Evolutionary conservation across 2,888 invertebrate species (phyloP), one percentile per base, ranked within the genome.

Genomic region (Teleogryllus oceanicus): DNA sequence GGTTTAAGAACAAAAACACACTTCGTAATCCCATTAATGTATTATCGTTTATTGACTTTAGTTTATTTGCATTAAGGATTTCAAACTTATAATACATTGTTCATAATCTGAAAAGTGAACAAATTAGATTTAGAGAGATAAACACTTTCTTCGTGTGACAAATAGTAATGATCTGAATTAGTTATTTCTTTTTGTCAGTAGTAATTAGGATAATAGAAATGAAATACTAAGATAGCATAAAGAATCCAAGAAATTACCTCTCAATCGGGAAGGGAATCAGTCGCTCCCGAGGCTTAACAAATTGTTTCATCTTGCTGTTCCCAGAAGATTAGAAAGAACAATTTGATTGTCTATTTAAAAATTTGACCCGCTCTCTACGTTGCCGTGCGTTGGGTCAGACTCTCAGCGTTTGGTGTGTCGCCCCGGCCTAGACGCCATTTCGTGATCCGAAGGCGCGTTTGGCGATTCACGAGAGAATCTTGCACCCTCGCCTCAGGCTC

Each of bases 31-130:
- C 13, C n/a, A 18, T n/a, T 18, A 62, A 62, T 62, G 62, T 62
- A 62, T 62, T 62, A 62, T 62, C 62, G 13, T 62, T 62, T 62
- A 62, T 62, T 62, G 62, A 62, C 62, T 62, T 62, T 62, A 62
- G 62, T 62, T 62, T n/a, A 62, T n/a, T 62, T 62, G 62, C 62
- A 62, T 62, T 16, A 62, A n/a, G 13, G 16, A 37, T 37, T 37
- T 37, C 37, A 18, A 62, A 62, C 62, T 62, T 62, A 62, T 62
- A 18, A 62, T n/a, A 62, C 62, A 62, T 62, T 62, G 5, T 62
- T 18, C 8, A 18, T 62, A 62, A 18, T 10, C 5, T 62, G 62
- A 62, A 62, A 62, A 16, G 62, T 18, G 13, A n/a, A 62, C 62
- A 62, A 62, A 62, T 13, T 18, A 11, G 62, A 37, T 37, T 37